Evolutionary conservation across 2,888 invertebrate genomes (phyloP).

Genomic region (Herminia tarsipennalis): DNA sequence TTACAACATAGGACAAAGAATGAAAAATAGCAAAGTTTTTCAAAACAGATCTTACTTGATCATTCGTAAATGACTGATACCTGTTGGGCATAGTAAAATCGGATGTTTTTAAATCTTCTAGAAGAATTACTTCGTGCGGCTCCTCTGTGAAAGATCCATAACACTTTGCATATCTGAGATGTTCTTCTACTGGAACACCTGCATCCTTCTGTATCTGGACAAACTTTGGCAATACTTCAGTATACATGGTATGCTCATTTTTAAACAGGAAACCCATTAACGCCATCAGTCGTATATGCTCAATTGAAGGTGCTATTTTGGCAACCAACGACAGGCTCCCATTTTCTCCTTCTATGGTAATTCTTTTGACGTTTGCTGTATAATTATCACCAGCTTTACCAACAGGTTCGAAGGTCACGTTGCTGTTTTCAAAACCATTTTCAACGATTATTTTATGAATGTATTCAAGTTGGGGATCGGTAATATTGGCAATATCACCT

Average conservation of each 20-base stretch:
- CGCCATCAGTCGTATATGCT: slow-evolving; percentile 29
- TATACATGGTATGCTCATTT: slow-evolving; percentile 55
- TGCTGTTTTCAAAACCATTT: too few species aligned
- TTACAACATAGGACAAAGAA: slow-evolving; percentile 57
- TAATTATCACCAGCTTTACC: slow-evolving; percentile 55
- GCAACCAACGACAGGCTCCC: slow-evolving; percentile 47
- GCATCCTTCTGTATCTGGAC: slow-evolving; percentile 48
- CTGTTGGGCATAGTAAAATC: slow-evolving; percentile 52
- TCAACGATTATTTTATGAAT: slow-evolving; percentile 48
- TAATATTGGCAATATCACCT: slow-evolving; percentile 44
- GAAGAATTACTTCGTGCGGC: slow-evolving; percentile 52
- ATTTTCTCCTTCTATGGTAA: slow-evolving; percentile 41
- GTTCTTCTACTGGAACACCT: slow-evolving; percentile 46
- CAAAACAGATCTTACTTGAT: slow-evolving; percentile 46
- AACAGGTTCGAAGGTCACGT: slow-evolving; percentile 42
- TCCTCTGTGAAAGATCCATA: slow-evolving; percentile 46
- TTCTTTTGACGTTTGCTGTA: slow-evolving; percentile 43
- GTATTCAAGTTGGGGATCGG: slow-evolving; percentile 45
- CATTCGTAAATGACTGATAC: slow-evolving; percentile 44
- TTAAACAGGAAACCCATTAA: slow-evolving; percentile 35
- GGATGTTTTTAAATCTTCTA: slow-evolving; percentile 54
- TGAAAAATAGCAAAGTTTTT: slow-evolving; percentile 56
- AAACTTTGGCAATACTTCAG: slow-evolving; percentile 49
- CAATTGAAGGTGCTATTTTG: slow-evolving; percentile 52
- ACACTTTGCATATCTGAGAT: slow-evolving; percentile 48